Conservation (phyloP, 2,888 invertebrate genomes). For the Frankliniella intonsa region DNA sequence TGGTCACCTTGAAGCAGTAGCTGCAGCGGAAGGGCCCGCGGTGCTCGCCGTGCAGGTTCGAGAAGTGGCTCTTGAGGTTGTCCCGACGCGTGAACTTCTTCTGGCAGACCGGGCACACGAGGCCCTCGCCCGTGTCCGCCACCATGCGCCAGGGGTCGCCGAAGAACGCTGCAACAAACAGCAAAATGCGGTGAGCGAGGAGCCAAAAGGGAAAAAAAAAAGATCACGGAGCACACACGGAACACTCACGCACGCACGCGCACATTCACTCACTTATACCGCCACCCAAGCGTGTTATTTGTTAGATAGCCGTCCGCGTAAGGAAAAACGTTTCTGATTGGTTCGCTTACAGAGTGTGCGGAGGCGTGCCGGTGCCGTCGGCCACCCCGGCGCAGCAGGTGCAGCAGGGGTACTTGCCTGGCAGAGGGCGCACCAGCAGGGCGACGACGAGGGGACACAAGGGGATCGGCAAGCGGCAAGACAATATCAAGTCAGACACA, state of each 20-base stretch:
- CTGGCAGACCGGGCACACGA: conserved; percentile 42
- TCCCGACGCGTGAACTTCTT: conserved; percentile 45
- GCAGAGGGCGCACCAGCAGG: no score
- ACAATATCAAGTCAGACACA: no score
- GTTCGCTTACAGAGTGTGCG: no score
- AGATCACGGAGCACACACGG: not conserved
- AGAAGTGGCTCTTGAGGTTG: conserved; percentile 44
- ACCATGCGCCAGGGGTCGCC: not conserved
- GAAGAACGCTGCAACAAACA: not conserved
- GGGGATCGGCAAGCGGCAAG: no score
- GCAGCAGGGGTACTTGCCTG: no score
- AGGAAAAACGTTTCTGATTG: no score
- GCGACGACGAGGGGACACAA: no score
- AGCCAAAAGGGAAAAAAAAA: no score
- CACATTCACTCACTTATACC: not conserved
- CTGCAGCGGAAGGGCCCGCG: conserved; percentile 42
- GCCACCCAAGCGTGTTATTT: no score
- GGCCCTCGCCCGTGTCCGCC: conserved; percentile 17
- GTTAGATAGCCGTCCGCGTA: no score
- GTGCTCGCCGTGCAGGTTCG: conserved; percentile 43
- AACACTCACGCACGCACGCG: not conserved
- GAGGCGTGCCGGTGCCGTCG: no score
- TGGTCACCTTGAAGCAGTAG: conserved; percentile 43
- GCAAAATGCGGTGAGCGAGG: not conserved
- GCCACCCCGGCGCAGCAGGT: no score